A percentile compares a stretch with the other conserved stretches of the same genome.
These are phyloP conservation scores for Tethya wilhelma DNA, from an alignment of 37 sponge, comb jelly and placozoan genomes.

Conservation along the genomic window DNA sequence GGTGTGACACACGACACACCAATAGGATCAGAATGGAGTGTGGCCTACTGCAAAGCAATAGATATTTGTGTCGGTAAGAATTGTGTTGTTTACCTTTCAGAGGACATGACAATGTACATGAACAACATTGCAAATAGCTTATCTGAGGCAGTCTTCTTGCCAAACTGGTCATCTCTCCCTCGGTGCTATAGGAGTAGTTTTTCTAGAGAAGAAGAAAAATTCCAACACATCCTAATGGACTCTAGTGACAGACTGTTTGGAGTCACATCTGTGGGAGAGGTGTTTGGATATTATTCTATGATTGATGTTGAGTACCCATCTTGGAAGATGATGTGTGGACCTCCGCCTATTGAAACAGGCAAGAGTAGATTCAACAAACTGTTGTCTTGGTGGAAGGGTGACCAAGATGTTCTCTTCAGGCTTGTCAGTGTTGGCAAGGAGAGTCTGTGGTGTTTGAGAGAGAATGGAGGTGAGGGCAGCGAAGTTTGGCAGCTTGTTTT, in stretches of 20 bases:
- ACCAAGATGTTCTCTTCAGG: not conserved
- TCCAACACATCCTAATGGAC: conserved; percentile 2
- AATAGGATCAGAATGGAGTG: conserved; percentile 28
- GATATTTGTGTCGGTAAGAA: conserved; percentile 27
- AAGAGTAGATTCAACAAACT: not conserved
- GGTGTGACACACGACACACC: conserved; percentile 41
- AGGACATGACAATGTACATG: too few relatives aligned
- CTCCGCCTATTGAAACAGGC: not conserved
- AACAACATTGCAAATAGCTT: too few relatives aligned
- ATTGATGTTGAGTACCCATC: not conserved
- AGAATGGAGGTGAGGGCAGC: not conserved
- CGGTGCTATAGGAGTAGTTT: too few relatives aligned
- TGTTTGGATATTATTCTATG: not conserved
- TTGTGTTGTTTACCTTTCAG: conserved; percentile 15
- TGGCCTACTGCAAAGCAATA: conserved; percentile 8
- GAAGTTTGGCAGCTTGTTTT: conserved; percentile 45
- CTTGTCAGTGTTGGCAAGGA: conserved; percentile 36
- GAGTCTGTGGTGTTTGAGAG: conserved; percentile 48
- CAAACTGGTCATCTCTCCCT: too few relatives aligned
- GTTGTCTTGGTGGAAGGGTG: not conserved
- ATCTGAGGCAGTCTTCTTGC: too few relatives aligned
- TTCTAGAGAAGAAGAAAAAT: too few relatives aligned
- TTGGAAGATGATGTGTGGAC: conserved; percentile 8
- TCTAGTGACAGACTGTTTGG: conserved; percentile 17
- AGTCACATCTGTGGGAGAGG: conserved; percentile 8